Evolutionary conservation across 2,113 vertebrate genomes (phyloP).

Genomic region (Oncorhynchus masou): DNA sequence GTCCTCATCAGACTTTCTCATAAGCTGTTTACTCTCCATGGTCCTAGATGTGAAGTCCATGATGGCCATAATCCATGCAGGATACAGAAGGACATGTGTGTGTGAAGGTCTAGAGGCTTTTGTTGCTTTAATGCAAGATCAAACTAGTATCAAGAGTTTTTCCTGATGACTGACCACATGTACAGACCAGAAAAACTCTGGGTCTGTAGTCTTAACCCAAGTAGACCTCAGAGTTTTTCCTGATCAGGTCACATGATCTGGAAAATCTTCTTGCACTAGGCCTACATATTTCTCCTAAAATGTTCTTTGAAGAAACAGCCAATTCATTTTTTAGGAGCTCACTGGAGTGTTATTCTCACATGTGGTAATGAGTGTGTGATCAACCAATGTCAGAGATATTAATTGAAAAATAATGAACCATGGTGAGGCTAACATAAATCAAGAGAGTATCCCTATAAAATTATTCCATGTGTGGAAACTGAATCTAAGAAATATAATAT

Average conservation of each 20-base stretch:
- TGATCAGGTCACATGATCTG: too few species aligned
- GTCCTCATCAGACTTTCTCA: background rate
- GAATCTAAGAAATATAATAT: slow-evolving; percentile 9
- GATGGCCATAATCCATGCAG: background rate
- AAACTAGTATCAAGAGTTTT: too few species aligned
- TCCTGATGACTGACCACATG: too few species aligned
- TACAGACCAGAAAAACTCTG: too few species aligned
- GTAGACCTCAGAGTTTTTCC: too few species aligned
- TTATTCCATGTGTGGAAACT: slow-evolving; percentile 27
- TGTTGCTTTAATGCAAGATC: background rate
- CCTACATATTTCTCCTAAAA: background rate
- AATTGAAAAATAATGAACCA: slow-evolving; percentile 1
- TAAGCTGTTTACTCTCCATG: background rate
- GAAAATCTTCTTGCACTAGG: too few species aligned
- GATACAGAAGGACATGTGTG: background rate
- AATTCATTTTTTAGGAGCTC: background rate
- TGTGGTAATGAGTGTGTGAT: background rate
- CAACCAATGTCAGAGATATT: background rate
- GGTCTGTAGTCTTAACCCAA: too few species aligned
- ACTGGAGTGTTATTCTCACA: background rate
- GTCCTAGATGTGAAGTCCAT: background rate
- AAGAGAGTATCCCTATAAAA: background rate
- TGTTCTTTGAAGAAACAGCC: background rate
- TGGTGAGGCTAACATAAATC: background rate
- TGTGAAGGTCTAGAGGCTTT: background rate